Evolutionary conservation across 2,113 vertebrate genomes (phyloP), one percentile per base, ranked within the genome.

Genomic region (Entomyzon cyanotis): DNA sequence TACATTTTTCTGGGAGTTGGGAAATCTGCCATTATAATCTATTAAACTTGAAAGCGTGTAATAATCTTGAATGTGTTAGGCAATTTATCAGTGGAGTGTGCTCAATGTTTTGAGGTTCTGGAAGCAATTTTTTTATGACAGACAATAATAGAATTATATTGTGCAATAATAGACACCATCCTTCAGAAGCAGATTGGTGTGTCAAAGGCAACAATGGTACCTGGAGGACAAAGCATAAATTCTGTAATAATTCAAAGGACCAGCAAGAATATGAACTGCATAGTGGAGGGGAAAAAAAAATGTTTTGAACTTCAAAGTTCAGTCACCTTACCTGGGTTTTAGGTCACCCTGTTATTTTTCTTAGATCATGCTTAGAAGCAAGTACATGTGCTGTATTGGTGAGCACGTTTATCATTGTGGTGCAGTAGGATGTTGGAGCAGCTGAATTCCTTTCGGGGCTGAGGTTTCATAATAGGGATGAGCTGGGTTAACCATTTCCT

Each of bases 401-500:
- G 68, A 3, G 9, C 47, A 53, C 33, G 60, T 69, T 95, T 86
- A 18, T 70, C 55, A 2, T 0, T 53, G 42, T 27, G 59, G n/a
- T 73, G 75, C 90, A 76, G 39, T 68, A 47, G 87, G 71, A 77
- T 84, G n/a, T 78, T 5, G 7, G 44, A 78, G 64, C 50, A 35
- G 42, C 73, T 59, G 74, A 69, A 89, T 95, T 94, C 87, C 76
- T 93, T 63, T 70, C 3, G 2, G 85, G 91, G 31, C 56, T 89
- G 95, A 56, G 81, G 77, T 90, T 93, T 95, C 85, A 83, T 94
- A 95, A 53, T 39, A 37, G 78, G 42, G 85, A 80, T 93, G 85
- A 96, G 83, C 68, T 33, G 68, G 60, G 76, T 88, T 84, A 86
- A 92, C 90, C 79, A 62, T 94, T 97, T 97, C 96, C 96, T 77